Conservation (phyloP, 2,888 invertebrate genomes). For the Melieria picta region DNA sequence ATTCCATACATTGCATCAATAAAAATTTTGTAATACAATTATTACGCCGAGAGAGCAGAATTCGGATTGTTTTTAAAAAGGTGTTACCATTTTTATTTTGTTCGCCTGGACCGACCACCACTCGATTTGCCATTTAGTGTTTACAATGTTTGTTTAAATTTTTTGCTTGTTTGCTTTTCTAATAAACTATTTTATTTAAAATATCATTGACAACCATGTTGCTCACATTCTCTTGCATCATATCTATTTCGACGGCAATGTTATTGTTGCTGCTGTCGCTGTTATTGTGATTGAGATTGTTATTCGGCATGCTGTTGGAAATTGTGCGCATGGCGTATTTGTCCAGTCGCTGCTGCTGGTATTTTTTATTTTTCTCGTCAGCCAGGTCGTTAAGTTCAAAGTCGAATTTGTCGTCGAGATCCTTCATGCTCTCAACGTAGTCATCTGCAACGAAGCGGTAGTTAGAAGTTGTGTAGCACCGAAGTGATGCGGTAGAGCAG, state of each 20-base stretch:
- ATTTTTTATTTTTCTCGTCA: constrained; percentile 3
- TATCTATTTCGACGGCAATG: neutral
- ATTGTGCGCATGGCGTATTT: neutral
- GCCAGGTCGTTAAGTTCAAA: neutral
- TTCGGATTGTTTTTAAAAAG: too few relatives aligned
- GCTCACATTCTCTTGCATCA: constrained; percentile 22
- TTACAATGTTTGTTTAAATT: neutral
- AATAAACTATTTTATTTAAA: constrained; percentile 32
- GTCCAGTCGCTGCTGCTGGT: neutral
- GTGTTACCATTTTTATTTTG: too few relatives aligned
- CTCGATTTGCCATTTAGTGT: too few relatives aligned
- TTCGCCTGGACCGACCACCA: too few relatives aligned
- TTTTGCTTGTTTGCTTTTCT: neutral
- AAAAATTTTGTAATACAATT: neutral
- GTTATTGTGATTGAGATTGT: neutral
- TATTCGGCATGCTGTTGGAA: too few relatives aligned
- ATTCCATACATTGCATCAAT: neutral
- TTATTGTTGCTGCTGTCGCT: constrained; percentile 6
- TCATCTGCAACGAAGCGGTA: constrained; percentile 19
- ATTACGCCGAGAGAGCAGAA: too few relatives aligned
- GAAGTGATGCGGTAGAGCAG: neutral
- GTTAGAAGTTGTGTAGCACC: neutral
- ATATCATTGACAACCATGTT: constrained; percentile 28
- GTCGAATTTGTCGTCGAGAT: constrained; percentile 3
- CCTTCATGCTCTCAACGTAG: constrained; percentile 2